Base-by-base conservation (phyloP, 2,888 invertebrate species). In the Arctia plantaginis region DNA sequence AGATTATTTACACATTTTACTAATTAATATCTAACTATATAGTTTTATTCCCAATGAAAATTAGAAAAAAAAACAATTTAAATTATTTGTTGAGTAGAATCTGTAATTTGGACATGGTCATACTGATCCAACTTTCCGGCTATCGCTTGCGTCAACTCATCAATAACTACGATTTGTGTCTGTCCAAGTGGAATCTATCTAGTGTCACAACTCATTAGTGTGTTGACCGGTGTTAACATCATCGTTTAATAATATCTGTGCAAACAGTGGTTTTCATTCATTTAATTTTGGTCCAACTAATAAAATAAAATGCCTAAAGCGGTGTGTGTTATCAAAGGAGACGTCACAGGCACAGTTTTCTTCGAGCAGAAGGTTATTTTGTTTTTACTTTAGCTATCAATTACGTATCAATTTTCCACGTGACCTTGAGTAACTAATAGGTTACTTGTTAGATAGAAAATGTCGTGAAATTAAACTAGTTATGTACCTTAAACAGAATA, bases 261-360 rank as follows among this genome's bases (percentile, higher is more conserved):
- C 27, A 47, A 30, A 12, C 39, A 39, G 59, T 35, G 68, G 44
- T 69, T 12, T 55, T 44, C 12, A 51, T 51, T 41, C 10, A 12
- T 41, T 51, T 39, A 35, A 30, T 27, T 65, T 35, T 20, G 30
- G 18, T 62, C 10, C 18, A 30, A 33, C n/a, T 13, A 51, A 8
- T 55, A 55, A 59, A 41, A 66, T 79, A 92, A 86, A 83, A 97
- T 97, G 97, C 93, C 96, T 77, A 98, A 98, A 96, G 99, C 98
- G 76, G 98, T 99, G 77, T 98, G 98, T 91, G 98, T 99, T 85
- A 96, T 99, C 81, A 97, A 97, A 81, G 98, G 98, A 39, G 98
- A 98, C 91, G 98, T 98, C 59, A 97, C 96, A 85, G 99, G 99
- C 81, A 98, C 98, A 15, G 95, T 99, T 75, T 97, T 94, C 92